Conservation (phyloP, 2,888 invertebrate species). For the Nomada ferruginata region DNA sequence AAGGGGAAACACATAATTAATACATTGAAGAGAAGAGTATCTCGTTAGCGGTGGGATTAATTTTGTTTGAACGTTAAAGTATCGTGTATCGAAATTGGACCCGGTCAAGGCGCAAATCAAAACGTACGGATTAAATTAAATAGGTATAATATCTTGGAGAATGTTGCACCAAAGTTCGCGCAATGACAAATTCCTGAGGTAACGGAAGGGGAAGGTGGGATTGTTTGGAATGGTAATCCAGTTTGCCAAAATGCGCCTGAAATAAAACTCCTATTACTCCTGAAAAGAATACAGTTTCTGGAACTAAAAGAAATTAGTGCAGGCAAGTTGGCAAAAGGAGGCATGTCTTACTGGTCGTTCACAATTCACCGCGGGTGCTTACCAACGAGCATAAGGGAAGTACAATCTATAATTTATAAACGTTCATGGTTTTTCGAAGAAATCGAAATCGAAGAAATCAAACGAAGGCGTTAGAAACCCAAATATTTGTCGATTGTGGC, state of each 20-base stretch:
- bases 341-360: conserved; percentile 49
- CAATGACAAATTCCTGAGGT: conserved; percentile 68
- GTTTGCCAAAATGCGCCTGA: conserved; percentile 81
- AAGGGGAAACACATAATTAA: not conserved
- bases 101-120: conserved; percentile 11
- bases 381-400: conserved; percentile 14
- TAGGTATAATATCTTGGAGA: conserved; percentile 20
- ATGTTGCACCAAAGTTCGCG: conserved; percentile 69
- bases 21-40: not conserved
- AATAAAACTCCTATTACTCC: conserved; percentile 80
- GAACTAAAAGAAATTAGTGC: conserved; percentile 81
- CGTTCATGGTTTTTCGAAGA: not conserved
- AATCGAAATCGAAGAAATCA: not conserved
- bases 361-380: conserved; percentile 46
- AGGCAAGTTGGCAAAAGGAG: conserved; percentile 72
- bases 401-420: not conserved
- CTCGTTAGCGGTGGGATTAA: not conserved
- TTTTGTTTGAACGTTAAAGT: not conserved
- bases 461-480: not conserved
- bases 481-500: conserved; percentile 42
- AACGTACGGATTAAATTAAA: not conserved
- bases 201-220: conserved; percentile 43
- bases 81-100: not conserved
- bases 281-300: conserved; percentile 80
- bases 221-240: conserved; percentile 58